A percentile compares a stretch with the other conserved stretches of the same genome.
These are phyloP conservation scores for Aquatica leii DNA, from an alignment of 2,888 invertebrate species.

Conservation along the genomic window DNA sequence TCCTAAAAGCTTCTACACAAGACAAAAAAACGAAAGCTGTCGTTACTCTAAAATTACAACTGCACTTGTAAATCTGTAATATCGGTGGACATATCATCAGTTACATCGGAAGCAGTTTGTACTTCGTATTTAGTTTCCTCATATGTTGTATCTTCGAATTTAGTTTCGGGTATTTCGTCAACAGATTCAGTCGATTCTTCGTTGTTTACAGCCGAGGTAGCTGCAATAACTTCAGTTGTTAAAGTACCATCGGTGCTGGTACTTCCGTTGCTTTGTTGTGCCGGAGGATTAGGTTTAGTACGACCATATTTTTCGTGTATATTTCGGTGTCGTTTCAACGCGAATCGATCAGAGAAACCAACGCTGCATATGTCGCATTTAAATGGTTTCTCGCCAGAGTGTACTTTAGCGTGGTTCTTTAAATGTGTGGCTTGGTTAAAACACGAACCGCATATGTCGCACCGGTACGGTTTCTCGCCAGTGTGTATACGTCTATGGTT, in stretches of 20 bases:
- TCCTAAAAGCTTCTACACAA: background rate
- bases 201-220: constrained; percentile 15
- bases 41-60: too few relatives aligned
- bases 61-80: constrained; percentile 59
- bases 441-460: constrained; percentile 88
- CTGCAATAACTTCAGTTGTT: background rate
- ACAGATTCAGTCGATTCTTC: constrained; percentile 31
- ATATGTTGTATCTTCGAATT: constrained; percentile 53
- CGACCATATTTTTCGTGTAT: constrained; percentile 88
- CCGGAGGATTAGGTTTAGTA: constrained; percentile 60
- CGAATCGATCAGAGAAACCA: constrained; percentile 87
- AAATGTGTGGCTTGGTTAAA: constrained; percentile 90
- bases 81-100: constrained; percentile 57
- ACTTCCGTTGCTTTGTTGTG: constrained; percentile 30
- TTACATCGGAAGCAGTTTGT: constrained; percentile 46
- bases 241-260: constrained; percentile 13
- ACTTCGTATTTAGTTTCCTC: constrained; percentile 42
- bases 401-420: constrained; percentile 87
- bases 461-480: constrained; percentile 87
- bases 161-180: constrained; percentile 46
- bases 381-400: constrained; percentile 83
- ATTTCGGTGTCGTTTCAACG: constrained; percentile 83
- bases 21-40: background rate
- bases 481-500: constrained; percentile 89
- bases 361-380: constrained; percentile 86